A percentile compares a stretch with the other conserved stretches of the same genome.
Evolutionary conservation across 2,113 vertebrate species (phyloP).

Genomic region (Hippoglossus stenolepis): DNA sequence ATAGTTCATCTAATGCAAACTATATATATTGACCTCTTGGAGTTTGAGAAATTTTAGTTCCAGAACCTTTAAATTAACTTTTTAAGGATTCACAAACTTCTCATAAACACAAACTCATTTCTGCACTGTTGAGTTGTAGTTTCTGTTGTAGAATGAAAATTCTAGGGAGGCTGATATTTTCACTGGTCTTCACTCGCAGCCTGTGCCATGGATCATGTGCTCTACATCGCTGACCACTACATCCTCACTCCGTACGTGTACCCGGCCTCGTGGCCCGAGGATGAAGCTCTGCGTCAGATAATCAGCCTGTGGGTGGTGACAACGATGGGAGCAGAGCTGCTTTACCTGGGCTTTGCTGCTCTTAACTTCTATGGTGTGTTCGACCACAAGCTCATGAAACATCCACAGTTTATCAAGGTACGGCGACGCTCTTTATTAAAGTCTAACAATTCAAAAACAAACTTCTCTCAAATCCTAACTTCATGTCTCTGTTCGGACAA

Average conservation of each 20-base stretch:
- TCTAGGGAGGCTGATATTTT: neutral
- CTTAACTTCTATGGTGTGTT: conserved; percentile 90
- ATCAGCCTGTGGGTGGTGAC: conserved; percentile 89
- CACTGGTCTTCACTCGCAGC: conserved; percentile 55
- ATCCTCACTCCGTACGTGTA: conserved; percentile 90
- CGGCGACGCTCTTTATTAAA: neutral
- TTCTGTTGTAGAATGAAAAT: too few species aligned
- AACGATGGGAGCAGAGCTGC: conserved; percentile 85
- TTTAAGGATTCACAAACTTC: too few species aligned
- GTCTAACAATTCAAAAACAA: neutral
- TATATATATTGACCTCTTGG: too few species aligned
- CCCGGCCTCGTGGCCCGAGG: conserved; percentile 86
- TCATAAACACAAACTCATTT: too few species aligned
- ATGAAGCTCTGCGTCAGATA: conserved; percentile 86
- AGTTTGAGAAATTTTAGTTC: too few species aligned
- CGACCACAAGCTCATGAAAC: conserved; percentile 90
- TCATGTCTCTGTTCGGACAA: neutral
- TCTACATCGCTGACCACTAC: conserved; percentile 83
- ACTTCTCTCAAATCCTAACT: neutral
- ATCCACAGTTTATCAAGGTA: conserved; percentile 93
- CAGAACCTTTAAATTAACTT: too few species aligned
- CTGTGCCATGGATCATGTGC: conserved; percentile 89
- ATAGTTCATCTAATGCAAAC: too few species aligned
- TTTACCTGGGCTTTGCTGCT: conserved; percentile 89
- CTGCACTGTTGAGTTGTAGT: too few species aligned